Percentiles rank a stretch among this genome's conserved stretches.
phyloP scores from a whole-genome alignment of 2,888 invertebrate genomes.

The Dusona sp. region DNA sequence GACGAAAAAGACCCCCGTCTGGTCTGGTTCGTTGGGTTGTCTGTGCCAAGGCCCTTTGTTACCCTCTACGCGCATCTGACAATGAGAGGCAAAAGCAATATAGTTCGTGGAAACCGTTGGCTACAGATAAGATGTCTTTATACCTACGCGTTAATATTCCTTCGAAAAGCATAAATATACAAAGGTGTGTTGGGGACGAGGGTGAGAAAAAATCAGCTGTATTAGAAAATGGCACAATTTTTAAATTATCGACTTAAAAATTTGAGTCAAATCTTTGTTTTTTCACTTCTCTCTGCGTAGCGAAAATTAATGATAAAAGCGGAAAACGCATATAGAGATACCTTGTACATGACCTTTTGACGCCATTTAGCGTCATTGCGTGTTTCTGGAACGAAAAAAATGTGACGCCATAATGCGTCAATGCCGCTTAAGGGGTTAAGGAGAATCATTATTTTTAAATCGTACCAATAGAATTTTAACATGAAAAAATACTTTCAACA shows the following conservation, averaged over 20 bases:
- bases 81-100: constrained; percentile 29
- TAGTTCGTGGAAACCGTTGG: constrained; percentile 45
- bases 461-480: background rate
- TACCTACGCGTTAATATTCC: background rate
- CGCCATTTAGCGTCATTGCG: too few relatives aligned
- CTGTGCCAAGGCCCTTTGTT: constrained; percentile 40
- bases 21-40: constrained; percentile 54
- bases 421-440: too few relatives aligned
- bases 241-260: too few relatives aligned
- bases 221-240: background rate
- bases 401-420: too few relatives aligned
- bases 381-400: too few relatives aligned
- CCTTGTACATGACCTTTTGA: too few relatives aligned
- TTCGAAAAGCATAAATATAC: background rate
- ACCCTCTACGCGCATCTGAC: constrained; percentile 13
- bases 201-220: background rate
- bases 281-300: too few relatives aligned
- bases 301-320: too few relatives aligned
- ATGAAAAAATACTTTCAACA: background rate
- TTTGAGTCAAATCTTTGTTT: too few relatives aligned
- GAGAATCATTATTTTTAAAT: background rate
- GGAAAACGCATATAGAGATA: too few relatives aligned
- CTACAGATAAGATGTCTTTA: constrained; percentile 22
- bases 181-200: background rate
- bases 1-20: constrained; percentile 51